Evolutionary conservation across 2,113 vertebrate species (phyloP).

Genomic region (Phyllostomus discolor): DNA sequence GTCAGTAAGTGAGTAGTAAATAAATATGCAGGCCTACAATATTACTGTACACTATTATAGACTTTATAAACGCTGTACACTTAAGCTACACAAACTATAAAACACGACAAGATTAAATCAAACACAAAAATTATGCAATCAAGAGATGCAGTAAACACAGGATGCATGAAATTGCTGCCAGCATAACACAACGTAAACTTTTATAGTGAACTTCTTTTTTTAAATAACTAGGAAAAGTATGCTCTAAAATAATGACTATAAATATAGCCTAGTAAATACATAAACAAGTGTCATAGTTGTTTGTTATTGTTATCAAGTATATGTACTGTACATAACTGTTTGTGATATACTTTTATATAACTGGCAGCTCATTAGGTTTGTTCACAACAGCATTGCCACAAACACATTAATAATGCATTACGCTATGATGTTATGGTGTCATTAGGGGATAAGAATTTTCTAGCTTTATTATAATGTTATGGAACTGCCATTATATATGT

Average conservation of each 20-base stretch:
- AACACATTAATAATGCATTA: background rate
- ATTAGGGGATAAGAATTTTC: background rate
- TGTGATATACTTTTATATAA: background rate
- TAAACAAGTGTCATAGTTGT: no score
- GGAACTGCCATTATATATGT: background rate
- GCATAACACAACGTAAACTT: background rate
- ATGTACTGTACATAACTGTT: background rate
- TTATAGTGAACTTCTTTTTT: background rate
- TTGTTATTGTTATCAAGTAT: no score
- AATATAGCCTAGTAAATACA: no score
- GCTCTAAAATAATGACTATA: no score
- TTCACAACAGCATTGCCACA: background rate
- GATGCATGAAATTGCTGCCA: background rate
- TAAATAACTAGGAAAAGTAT: background rate
- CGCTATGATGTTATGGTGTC: background rate
- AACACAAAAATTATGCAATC: background rate
- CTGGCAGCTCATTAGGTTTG: background rate
- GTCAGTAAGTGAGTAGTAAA: no score
- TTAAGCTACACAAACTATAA: background rate
- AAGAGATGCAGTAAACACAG: background rate
- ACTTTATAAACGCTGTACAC: background rate
- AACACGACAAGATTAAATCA: background rate
- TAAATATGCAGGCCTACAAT: background rate
- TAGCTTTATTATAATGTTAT: background rate
- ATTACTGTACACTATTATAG: background rate